Conservation (phyloP, 2,113 vertebrate species). For the Neoarius graeffei region DNA sequence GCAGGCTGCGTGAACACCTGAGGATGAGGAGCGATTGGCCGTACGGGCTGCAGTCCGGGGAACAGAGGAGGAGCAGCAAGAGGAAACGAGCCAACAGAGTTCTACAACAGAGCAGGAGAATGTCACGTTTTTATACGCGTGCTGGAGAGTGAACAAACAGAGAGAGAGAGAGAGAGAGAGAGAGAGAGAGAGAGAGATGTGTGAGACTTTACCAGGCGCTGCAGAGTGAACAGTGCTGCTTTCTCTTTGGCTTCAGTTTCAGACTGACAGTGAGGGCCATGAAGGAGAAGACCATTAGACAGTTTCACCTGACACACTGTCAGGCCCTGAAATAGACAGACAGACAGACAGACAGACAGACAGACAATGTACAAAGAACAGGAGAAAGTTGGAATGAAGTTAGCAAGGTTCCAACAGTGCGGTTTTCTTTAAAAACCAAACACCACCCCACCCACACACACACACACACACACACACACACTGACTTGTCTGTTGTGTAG, state of each 20-base stretch:
- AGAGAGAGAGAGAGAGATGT: background rate
- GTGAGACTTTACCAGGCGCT: constrained; percentile 81
- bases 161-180: too few species aligned
- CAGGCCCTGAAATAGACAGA: constrained; percentile 73
- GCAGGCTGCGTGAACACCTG: constrained; percentile 73
- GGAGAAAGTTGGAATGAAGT: background rate
- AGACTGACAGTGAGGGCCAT: constrained; percentile 88
- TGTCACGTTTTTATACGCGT: background rate
- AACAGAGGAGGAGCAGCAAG: constrained; percentile 81
- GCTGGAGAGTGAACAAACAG: too few species aligned
- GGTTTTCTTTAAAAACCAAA: background rate
- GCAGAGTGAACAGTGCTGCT: constrained; percentile 88
- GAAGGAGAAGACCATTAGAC: constrained; percentile 86
- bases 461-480: background rate
- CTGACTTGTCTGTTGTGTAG: constrained; percentile 87
- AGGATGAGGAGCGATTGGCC: constrained; percentile 71
- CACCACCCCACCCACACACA: too few species aligned
- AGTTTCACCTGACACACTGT: constrained; percentile 91
- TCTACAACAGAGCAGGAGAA: constrained; percentile 64
- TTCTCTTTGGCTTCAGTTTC: constrained; percentile 94
- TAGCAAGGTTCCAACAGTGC: background rate
- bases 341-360: background rate
- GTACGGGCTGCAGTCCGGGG: constrained; percentile 78
- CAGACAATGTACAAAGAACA: background rate
- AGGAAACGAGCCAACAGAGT: constrained; percentile 83